These are phyloP conservation scores for Dioctria rufipes DNA, from an alignment of 2,888 invertebrate genomes.

Conservation along the genomic window DNA sequence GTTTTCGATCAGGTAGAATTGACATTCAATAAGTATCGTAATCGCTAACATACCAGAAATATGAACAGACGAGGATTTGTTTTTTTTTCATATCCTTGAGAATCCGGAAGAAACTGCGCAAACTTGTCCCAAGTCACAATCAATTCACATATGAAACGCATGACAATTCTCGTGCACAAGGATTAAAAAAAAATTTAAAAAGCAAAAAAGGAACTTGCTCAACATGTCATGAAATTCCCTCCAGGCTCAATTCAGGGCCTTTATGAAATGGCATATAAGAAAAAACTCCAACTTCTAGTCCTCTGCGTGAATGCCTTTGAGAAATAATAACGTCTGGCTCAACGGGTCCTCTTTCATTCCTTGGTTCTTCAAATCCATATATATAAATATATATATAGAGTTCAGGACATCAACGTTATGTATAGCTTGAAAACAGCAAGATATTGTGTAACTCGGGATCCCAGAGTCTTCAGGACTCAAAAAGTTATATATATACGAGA, in stretches of 20 bases:
- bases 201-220: slow-evolving; percentile 47
- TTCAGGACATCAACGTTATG: slow-evolving; percentile 34
- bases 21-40: slow-evolving; percentile 44
- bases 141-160: slow-evolving; percentile 18
- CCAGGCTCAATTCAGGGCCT: slow-evolving; percentile 53
- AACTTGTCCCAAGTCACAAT: slow-evolving; percentile 53
- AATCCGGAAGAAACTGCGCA: slow-evolving; percentile 56
- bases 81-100: slow-evolving; percentile 50
- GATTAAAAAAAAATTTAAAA: slow-evolving; percentile 33
- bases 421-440: slow-evolving; percentile 25
- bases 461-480: slow-evolving; percentile 41
- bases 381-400: neutral
- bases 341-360: slow-evolving; percentile 59
- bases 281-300: slow-evolving; percentile 48
- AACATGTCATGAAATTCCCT: slow-evolving; percentile 47
- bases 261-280: slow-evolving; percentile 1
- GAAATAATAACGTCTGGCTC: slow-evolving; percentile 61
- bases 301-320: slow-evolving; percentile 44
- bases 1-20: slow-evolving; percentile 52
- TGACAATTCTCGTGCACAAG: slow-evolving; percentile 19
- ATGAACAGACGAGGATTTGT: slow-evolving; percentile 19
- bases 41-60: neutral
- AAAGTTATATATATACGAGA: slow-evolving; percentile 35
- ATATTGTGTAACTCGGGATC: slow-evolving; percentile 52
- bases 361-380: slow-evolving; percentile 28